Evolutionary conservation across 2,797 vertebrate species (phyloP), one percentile per base, ranked within the genome.

Genomic region (Aeoliscus strigatus): DNA sequence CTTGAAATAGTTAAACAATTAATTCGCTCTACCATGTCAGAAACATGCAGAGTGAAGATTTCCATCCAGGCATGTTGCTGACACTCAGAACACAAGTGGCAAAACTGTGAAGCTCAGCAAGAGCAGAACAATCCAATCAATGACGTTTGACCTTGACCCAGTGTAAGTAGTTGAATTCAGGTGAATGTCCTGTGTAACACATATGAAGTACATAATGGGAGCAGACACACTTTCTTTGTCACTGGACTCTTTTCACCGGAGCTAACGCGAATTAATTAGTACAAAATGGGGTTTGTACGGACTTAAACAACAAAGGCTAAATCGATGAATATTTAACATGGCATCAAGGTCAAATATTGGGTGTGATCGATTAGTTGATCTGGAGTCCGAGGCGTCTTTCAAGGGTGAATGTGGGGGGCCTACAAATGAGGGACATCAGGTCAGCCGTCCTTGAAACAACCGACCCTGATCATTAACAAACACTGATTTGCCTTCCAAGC

Each of bases 391-490:
- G 70, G 54, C 65, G 66, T 56, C 26, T 1, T 45, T 24, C 28
- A 5, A 53, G 38, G 55, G 63, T 59, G 65, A 68, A 39, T 38
- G 39, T 50, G 18, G n/a, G 46, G 64, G 27, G 50, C 60, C 53
- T 55, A 14, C 50, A 58, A 62, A 76, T 54, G 61, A 75, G 56
- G n/a, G n/a, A 23, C 65, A 58, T 64, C 75, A 62, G 70, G 77
- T 73, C 41, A 27, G 39, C 26, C 31, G 50, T 67, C 69, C 67
- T 79, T 58, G 61, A 41, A 72, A 77, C 69, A 57, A 66, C 72
- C 72, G 67, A 77, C 67, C 68, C 70, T 64, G 73, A 76, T 77
- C 66, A 70, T 77, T 79, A 79, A 62, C 66, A 73, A 62, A 76
- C 64, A 53, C 43, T 40, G 64, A 73, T 75, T 76, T 72, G 66